Conservation (phyloP, 2,797 vertebrate genomes). For the Poecilia wingei region DNA sequence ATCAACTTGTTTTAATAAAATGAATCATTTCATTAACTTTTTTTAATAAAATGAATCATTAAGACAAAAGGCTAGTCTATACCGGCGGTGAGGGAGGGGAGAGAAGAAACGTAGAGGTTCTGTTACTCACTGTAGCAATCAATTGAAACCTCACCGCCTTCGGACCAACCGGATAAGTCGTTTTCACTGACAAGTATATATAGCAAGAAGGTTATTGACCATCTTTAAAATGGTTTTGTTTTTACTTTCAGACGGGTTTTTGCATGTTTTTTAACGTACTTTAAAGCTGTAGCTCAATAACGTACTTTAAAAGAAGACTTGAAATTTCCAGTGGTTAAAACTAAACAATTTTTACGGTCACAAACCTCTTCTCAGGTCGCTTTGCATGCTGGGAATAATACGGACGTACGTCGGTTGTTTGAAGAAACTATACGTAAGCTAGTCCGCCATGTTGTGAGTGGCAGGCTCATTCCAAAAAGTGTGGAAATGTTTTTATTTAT, state of each 20-base stretch:
- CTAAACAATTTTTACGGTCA: too few relatives aligned
- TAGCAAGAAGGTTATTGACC: rapidly evolving
- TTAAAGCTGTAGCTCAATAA: rapidly evolving
- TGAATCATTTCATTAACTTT: not conserved
- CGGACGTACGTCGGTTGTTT: not conserved
- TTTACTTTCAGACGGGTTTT: rapidly evolving
- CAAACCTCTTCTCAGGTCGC: not conserved
- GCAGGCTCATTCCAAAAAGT: too few relatives aligned
- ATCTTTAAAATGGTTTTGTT: slow-evolving; percentile 1
- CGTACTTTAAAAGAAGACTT: not conserved
- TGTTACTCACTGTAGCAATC: slow-evolving; percentile 77
- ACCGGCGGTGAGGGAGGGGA: slow-evolving; percentile 69
- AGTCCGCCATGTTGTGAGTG: not conserved
- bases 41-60: not conserved
- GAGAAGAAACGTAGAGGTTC: slow-evolving; percentile 77
- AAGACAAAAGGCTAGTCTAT: slow-evolving; percentile 61
- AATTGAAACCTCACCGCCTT: slow-evolving; percentile 71
- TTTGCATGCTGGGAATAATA: slow-evolving; percentile 45
- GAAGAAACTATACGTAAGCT: not conserved
- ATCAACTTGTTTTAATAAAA: not conserved
- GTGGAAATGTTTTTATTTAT: not conserved
- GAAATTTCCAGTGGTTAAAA: not conserved
- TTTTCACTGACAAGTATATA: rapidly evolving
- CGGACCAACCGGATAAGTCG: slow-evolving; percentile 41
- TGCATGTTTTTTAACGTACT: not conserved